Evolutionary conservation across 2,888 invertebrate species (phyloP), one percentile per base, ranked within the genome.

Genomic region (Tetramorium bicarinatum): DNA sequence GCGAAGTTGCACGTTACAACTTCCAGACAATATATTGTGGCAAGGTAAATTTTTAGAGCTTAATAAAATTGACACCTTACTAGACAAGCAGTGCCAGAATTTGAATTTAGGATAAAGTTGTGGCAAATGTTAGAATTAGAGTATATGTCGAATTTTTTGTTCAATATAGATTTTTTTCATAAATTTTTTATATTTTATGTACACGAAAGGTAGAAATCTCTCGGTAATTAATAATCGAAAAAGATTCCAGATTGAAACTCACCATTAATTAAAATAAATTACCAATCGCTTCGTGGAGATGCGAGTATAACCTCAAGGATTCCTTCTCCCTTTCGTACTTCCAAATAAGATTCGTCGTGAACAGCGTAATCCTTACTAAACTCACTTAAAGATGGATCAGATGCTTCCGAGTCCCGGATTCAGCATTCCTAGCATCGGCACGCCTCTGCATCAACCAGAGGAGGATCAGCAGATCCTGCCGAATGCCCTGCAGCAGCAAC

Each of bases 401-500:
- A 98, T 98, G 98, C 95, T 98, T 86, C 97, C 97, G 44, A 98
- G 98, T 95, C 98, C 98, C 29, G 98, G 97, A 87, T 97, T 97
- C 93, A 98, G 97, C 91, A 98, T 98, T 95, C 98, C 98, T 87
- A 98, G 98, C 92, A 98, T 98, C 94, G 98, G 98, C 80, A 98
- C 98, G 8, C 98, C 98, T 2, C 94, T 98, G 21, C 98, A 98
- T 95, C 98, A 98, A 92, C 98, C 98, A 29, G 98, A 98, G 94
- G 98, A 98, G 93, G 98, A 98, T 94, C 98, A 98, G 94, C 97
- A 98, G 94, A 98, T 98, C 91, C 96, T 98, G 72, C 97, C 98
- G 71, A 97, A 97, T 96, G 97, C 98, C 0, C 95, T 98, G 90
- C 97, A 97, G 91, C 97, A 97, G 92, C 98, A 97, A 89, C 95